These are phyloP conservation scores for Leiothrix lutea DNA, from an alignment of 2,113 vertebrate genomes.

Conservation along the genomic window DNA sequence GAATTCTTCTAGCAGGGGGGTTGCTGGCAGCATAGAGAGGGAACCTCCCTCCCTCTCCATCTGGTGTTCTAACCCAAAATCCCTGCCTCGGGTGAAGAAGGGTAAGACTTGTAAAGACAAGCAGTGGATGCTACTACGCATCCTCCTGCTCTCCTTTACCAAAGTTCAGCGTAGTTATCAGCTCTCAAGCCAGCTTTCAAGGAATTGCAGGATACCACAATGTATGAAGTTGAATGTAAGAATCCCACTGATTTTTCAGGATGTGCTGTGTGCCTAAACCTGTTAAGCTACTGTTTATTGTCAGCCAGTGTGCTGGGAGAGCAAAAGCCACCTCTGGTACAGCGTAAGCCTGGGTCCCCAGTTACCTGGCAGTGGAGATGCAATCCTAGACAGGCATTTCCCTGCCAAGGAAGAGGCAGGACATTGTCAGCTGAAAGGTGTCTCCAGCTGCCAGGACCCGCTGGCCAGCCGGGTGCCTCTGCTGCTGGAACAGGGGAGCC, in stretches of 20 bases:
- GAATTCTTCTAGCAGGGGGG: neutral
- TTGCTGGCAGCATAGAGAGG: neutral
- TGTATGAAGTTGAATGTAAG: neutral
- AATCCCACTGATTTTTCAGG: neutral
- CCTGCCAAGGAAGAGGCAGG: constrained; percentile 4
- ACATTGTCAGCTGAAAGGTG: constrained; percentile 6
- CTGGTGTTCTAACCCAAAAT: neutral
- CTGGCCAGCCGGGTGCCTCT: neutral
- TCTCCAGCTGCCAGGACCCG: neutral
- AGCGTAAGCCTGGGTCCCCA: neutral
- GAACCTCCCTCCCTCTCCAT: neutral
- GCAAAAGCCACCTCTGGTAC: neutral
- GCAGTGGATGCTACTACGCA: neutral
- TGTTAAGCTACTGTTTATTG: neutral
- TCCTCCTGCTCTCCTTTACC: neutral
- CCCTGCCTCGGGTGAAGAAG: neutral
- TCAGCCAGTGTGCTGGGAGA: neutral
- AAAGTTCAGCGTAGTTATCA: neutral
- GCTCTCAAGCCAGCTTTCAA: neutral
- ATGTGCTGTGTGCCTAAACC: neutral
- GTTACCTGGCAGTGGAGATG: neutral
- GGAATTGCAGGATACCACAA: neutral
- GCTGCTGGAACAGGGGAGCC: neutral
- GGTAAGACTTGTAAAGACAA: neutral
- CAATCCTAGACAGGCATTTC: neutral